phyloP scores from a whole-genome alignment of 2,797 vertebrate species.

The Leptodon cayanensis region DNA sequence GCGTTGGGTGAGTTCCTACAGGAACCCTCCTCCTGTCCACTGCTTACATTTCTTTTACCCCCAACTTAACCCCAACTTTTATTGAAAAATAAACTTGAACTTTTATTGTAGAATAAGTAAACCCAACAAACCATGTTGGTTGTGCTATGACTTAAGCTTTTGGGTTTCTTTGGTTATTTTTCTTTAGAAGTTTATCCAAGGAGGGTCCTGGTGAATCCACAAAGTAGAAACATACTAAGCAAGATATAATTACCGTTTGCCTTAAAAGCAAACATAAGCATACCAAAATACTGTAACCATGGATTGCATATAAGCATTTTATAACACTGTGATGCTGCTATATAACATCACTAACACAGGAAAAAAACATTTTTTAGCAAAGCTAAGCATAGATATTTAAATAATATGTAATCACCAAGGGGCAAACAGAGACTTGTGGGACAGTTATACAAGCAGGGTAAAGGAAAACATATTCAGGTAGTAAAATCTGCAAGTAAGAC shows the following conservation, averaged over 20 bases:
- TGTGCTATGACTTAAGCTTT: not conserved
- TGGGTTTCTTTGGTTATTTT: not conserved
- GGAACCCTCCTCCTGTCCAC: fast-evolving
- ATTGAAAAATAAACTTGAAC: not conserved
- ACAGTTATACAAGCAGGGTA: not conserved
- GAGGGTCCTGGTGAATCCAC: not conserved
- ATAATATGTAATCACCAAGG: not conserved
- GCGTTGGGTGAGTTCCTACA: fast-evolving
- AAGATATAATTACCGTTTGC: not conserved
- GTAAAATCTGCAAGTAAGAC: not conserved
- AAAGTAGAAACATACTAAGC: not conserved
- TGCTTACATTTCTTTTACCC: fast-evolving
- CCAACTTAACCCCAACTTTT: not conserved
- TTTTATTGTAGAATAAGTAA: not conserved
- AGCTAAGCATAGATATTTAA: not conserved
- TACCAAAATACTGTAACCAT: not conserved
- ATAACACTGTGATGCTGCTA: not conserved
- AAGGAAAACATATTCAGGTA: not conserved
- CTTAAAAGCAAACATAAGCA: not conserved
- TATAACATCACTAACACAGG: not conserved
- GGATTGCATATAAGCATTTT: not conserved
- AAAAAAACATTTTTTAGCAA: not conserved
- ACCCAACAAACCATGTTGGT: too few relatives aligned
- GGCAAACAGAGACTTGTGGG: fast-evolving
- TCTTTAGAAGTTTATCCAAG: not conserved